phyloP scores from a whole-genome alignment of 2,113 vertebrate genomes.

The Numenius arquata region DNA sequence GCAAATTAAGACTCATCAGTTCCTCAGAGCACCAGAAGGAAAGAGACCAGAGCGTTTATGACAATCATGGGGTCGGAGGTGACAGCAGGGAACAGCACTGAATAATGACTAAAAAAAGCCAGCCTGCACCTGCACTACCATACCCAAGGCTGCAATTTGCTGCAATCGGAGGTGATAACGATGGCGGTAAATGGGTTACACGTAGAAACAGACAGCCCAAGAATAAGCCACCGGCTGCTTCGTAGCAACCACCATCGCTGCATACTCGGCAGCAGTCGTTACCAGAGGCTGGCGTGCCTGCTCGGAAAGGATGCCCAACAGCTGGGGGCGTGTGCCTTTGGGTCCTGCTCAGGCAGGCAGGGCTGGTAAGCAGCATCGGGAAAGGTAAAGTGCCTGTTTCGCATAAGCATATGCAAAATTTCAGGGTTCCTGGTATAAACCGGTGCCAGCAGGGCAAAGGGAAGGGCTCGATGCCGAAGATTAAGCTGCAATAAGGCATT shows the following conservation, averaged over 20 bases:
- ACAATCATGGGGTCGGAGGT: constrained; percentile 27
- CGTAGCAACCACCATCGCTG: constrained; percentile 70
- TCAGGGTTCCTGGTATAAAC: not conserved
- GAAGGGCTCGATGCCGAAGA: not conserved
- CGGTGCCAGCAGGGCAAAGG: not conserved
- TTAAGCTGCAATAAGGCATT: not conserved
- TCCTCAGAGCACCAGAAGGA: constrained; percentile 44
- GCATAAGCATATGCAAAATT: not conserved
- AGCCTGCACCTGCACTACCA: constrained; percentile 64
- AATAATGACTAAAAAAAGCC: constrained; percentile 64
- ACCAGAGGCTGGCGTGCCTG: not conserved
- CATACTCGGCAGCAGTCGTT: constrained; percentile 59
- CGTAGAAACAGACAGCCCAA: constrained; percentile 75
- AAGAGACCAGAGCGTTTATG: constrained; percentile 44
- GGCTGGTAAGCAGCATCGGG: not conserved
- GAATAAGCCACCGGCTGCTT: constrained; percentile 82
- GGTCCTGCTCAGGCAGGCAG: constrained; percentile 25
- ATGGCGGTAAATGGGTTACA: constrained; percentile 73
- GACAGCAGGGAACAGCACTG: constrained; percentile 50
- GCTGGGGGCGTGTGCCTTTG: not conserved
- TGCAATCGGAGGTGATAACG: constrained; percentile 67
- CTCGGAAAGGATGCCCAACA: constrained; percentile 3
- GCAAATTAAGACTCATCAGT: constrained; percentile 36
- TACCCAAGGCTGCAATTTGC: constrained; percentile 55
- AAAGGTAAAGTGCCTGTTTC: not conserved